Evolutionary conservation across 2,888 invertebrate species (phyloP), one percentile per base, ranked within the genome.

Genomic region (Cephus spinipes): DNA sequence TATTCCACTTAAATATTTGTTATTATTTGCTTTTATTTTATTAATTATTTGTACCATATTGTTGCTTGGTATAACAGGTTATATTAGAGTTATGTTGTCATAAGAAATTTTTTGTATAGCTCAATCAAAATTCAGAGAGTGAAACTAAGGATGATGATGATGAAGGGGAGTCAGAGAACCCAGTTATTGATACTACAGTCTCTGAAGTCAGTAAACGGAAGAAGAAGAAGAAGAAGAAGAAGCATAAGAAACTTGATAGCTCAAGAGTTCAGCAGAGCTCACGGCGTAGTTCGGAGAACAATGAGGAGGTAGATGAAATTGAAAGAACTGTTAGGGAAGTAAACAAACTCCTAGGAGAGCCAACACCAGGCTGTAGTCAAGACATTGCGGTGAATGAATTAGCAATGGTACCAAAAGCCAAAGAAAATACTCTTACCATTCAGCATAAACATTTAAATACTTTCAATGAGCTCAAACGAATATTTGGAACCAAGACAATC

Each of bases 401-500:
- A 82, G 81, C 82, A 82, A 68, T 82, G 84, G 74, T 12, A 76
- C 74, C 80, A 77, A 84, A 79, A 79, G 82, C 84, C 23, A 90
- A 87, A 75, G 93, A 94, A 84, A 92, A 93, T 73, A 90, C 95
- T 68, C 92, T 96, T 12, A 92, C 92, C 75, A 93, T 96, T 35
- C 95, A 96, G 82, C 93, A 94, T 81, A 95, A 95, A 87, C 93
- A 96, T 90, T 92, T 97, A 33, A 96, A 96, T 92, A 94, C 96
- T 15, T 95, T 95, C 83, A 96, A 96, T 92, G 97, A 97, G 92
- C 93, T 97, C 89, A 95, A 95, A 81, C 94, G 95, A 87, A 96
- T 96, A 87, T 97, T 97, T 93, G 97, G 97, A 33, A 95, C 95
- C 32, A 95, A 95, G 91, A 95, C 96, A 77, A 94, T 96, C 33